These are phyloP conservation scores for Serranus cabrilla DNA, from an alignment of 2,797 vertebrate genomes.

Conservation along the genomic window DNA sequence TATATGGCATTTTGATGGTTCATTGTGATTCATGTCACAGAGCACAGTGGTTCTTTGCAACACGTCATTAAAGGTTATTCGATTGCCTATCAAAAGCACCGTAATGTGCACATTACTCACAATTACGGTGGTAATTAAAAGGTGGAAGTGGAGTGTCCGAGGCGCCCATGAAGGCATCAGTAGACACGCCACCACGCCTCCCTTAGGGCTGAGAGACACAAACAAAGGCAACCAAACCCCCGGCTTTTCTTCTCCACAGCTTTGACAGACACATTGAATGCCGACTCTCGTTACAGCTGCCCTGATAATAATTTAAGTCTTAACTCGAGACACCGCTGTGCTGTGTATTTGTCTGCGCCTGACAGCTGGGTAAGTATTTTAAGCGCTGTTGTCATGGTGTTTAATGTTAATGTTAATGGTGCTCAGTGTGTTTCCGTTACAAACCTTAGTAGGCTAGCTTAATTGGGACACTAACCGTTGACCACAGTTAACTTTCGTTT, in stretches of 20 bases:
- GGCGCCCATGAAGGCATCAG: constrained; percentile 61
- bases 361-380: constrained; percentile 53
- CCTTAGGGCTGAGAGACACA: constrained; percentile 4
- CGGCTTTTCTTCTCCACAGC: background rate
- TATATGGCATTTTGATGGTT: background rate
- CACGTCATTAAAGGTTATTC: background rate
- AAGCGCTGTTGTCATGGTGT: background rate
- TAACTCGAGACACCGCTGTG: background rate
- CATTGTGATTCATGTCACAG: background rate
- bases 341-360: background rate
- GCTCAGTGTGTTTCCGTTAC: background rate
- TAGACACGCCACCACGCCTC: constrained; percentile 54
- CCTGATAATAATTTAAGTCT: background rate
- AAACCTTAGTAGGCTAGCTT: background rate
- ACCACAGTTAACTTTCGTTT: background rate
- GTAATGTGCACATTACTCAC: background rate
- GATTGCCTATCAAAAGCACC: background rate
- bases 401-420: background rate
- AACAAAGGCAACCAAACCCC: constrained; percentile 39
- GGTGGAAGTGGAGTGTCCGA: constrained; percentile 13
- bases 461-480: background rate
- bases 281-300: background rate
- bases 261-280: background rate
- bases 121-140: background rate
- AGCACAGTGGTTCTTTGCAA: background rate